These are phyloP conservation scores for Drosophila busckii DNA, from an alignment of 1,140 invertebrate genomes.

Conservation along the genomic window DNA sequence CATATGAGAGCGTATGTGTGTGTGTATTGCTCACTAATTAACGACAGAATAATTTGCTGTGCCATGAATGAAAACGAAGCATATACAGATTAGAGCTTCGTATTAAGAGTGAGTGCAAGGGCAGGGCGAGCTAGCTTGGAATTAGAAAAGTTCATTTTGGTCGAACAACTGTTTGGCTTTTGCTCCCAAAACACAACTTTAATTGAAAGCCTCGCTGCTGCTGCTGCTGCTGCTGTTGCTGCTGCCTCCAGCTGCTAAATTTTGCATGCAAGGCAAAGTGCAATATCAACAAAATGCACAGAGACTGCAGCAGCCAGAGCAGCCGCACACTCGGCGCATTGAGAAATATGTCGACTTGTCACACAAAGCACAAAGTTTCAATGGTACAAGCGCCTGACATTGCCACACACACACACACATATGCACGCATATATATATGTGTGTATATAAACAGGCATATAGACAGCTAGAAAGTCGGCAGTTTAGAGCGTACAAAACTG, in stretches of 20 bases:
- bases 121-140: conserved; percentile 5
- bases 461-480: conserved; percentile 10
- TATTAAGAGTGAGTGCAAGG: neutral
- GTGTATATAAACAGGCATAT: conserved; percentile 7
- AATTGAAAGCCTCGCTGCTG: too few relatives aligned
- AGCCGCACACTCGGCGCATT: conserved; percentile 12
- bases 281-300: conserved; percentile 63
- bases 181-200: conserved; percentile 21
- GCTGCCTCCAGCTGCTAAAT: conserved; percentile 33
- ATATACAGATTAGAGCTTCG: conserved; percentile 1
- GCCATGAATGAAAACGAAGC: conserved; percentile 46
- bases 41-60: conserved; percentile 70
- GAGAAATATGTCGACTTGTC: conserved; percentile 62
- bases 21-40: conserved; percentile 62
- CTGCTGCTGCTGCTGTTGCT: too few relatives aligned
- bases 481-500: conserved; percentile 35
- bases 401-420: conserved; percentile 22
- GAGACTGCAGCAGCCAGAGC: conserved; percentile 12
- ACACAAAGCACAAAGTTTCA: conserved; percentile 53
- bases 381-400: conserved; percentile 45
- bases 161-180: conserved; percentile 70
- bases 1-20: conserved; percentile 6
- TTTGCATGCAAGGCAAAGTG: conserved; percentile 71
- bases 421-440: neutral
- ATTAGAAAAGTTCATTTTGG: conserved; percentile 73